Evolutionary conservation across 2,797 vertebrate species (phyloP).

Genomic region (Tarsius wallacei): DNA sequence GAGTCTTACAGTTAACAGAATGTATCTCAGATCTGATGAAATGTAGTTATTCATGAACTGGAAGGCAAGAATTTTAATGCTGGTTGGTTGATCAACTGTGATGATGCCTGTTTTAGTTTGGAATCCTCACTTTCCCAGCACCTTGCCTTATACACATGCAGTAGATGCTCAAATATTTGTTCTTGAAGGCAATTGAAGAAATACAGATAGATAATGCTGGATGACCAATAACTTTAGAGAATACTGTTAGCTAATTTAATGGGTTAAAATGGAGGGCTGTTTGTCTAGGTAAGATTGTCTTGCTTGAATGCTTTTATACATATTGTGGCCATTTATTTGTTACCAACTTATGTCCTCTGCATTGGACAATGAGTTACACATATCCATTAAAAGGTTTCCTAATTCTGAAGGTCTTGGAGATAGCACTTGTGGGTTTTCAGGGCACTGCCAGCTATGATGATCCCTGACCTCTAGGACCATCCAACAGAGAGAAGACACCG

Average conservation of each 20-base stretch:
- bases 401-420: background rate
- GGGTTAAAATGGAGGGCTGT: background rate
- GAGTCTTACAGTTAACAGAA: background rate
- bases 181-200: background rate
- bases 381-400: background rate
- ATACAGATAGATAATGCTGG: background rate
- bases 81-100: accelerated
- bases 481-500: background rate
- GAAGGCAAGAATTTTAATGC: background rate
- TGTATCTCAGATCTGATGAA: background rate
- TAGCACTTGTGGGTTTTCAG: background rate
- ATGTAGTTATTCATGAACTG: background rate
- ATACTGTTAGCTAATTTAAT: background rate
- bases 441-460: background rate
- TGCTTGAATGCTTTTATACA: background rate
- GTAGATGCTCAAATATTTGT: background rate
- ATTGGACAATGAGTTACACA: background rate
- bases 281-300: background rate
- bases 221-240: background rate
- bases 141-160: background rate
- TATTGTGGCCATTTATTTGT: background rate
- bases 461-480: background rate
- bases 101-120: background rate
- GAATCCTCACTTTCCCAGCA: background rate
- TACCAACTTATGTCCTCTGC: background rate